Percentiles rank a stretch among this genome's conserved stretches.
Evolutionary conservation across 1,140 invertebrate species (phyloP).

Genomic region (Drosophila obscura): DNA sequence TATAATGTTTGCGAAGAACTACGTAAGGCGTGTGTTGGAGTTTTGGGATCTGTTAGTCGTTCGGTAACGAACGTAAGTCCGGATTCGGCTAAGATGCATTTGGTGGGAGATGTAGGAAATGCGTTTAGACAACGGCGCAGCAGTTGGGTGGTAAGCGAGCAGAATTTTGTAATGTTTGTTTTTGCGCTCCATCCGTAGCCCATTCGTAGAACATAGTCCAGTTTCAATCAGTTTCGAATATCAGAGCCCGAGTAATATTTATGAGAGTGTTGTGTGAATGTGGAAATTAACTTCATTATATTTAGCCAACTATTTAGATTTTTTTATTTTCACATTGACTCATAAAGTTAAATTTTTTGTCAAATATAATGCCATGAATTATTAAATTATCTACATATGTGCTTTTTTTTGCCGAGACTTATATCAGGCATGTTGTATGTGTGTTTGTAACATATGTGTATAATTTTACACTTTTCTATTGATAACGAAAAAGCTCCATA

Average conservation of each 20-base stretch:
- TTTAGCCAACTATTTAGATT: neutral
- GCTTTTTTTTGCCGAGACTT: too few species aligned
- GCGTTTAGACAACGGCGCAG: slow-evolving; percentile 8
- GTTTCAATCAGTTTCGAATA: slow-evolving; percentile 17
- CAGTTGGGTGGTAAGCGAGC: slow-evolving; percentile 8
- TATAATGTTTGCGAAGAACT: slow-evolving; percentile 6
- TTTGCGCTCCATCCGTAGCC: slow-evolving; percentile 9
- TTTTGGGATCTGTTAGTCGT: slow-evolving; percentile 1
- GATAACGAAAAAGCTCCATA: too few species aligned
- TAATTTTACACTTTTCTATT: too few species aligned
- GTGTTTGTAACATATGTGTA: too few species aligned
- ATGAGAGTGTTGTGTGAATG: slow-evolving; percentile 15
- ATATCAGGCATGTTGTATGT: too few species aligned
- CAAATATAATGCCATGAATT: neutral
- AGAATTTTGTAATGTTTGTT: slow-evolving; percentile 8
- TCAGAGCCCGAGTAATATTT: slow-evolving; percentile 11
- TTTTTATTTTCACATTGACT: neutral
- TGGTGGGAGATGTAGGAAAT: slow-evolving; percentile 1
- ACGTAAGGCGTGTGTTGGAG: slow-evolving; percentile 1
- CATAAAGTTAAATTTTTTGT: slow-evolving; percentile 3
- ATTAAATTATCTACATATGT: too few species aligned
- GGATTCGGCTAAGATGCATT: slow-evolving; percentile 1
- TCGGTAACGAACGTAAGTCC: neutral
- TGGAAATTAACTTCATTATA: slow-evolving; percentile 5
- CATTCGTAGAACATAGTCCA: slow-evolving; percentile 15